Conservation (phyloP, 2,797 vertebrate genomes). For the Crenichthys baileyi region DNA sequence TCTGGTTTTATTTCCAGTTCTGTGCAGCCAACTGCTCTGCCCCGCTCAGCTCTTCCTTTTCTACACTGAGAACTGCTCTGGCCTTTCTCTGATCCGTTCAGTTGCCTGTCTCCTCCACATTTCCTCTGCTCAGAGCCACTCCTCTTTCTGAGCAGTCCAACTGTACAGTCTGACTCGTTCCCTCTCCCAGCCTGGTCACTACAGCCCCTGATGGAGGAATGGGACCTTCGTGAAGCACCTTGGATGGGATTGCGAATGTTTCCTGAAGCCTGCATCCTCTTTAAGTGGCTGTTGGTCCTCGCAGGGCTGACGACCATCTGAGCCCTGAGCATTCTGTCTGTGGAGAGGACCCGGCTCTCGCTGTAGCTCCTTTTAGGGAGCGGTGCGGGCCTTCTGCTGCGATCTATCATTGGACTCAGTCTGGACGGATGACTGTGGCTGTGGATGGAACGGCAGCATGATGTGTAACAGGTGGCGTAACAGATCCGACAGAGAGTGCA, state of each 20-base stretch:
- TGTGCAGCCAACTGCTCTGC: conserved; percentile 24
- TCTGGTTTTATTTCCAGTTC: conserved; percentile 60
- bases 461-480: conserved; percentile 48
- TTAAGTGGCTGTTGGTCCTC: conserved; percentile 68
- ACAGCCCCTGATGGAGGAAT: conserved; percentile 15
- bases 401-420: conserved; percentile 55
- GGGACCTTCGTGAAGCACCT: conserved; percentile 36
- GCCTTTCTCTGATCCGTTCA: conserved; percentile 35
- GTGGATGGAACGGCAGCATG: conserved; percentile 52
- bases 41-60: conserved; percentile 47
- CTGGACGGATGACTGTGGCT: conserved; percentile 53
- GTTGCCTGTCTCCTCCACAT: conserved; percentile 28
- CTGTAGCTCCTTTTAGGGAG: conserved; percentile 77
- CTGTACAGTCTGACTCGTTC: conserved; percentile 23
- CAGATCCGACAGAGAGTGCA: conserved; percentile 64
- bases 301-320: conserved; percentile 53
- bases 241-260: conserved; percentile 76
- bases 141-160: conserved; percentile 30
- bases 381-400: not conserved
- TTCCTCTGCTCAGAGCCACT: conserved; percentile 65
- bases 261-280: conserved; percentile 80
- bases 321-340: conserved; percentile 24
- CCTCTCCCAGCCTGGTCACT: not conserved
- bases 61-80: conserved; percentile 57
- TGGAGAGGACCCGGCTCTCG: conserved; percentile 68